Base-by-base conservation (phyloP, 2,113 vertebrate species). In the Ochotona curzoniae region DNA sequence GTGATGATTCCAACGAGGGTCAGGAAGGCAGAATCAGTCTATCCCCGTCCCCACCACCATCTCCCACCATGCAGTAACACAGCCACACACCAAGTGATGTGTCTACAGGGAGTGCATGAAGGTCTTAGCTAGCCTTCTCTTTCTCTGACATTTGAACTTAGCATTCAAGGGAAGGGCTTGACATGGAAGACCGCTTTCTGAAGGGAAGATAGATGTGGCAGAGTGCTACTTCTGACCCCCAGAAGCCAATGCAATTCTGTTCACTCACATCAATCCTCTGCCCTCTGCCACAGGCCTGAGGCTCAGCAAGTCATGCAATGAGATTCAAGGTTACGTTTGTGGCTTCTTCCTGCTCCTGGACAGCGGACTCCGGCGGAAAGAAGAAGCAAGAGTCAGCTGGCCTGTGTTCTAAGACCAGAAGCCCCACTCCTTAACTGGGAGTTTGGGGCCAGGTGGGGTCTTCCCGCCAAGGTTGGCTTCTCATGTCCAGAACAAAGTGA, bases 61-160 rank as follows among this genome's bases (percentile, higher is more conserved):
- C n/a, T n/a, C n/a, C n/a, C n/a, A n/a, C n/a, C 2, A 3, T 9
- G 0, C 60, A 61, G 25, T 25, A 35, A 2, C 79, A 89, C 11
- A 2, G 7, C 26, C 54, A 44, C 8, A 28, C 10, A 2, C 26
- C 3, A 3, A 5, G 8, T 3, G 26, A 60, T n/a, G 23, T 8
- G 47, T 21, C n/a, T 32, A 6, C 11, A 2, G 3, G 20, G 23
- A 49, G 13, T n/a, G 8, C 6, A 0, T 6, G 2, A n/a, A 12
- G 12, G 51, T 57, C n/a, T 60, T 1, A 49, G 8, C n/a, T 1
- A 23, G 2, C 49, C 49, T 20, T 17, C 21, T 18, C 15, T 5
- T 25, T 57, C 54, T 35, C 67, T 75, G 18, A 67, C n/a, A 30
- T 20, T 20, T 44, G 20, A 78, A 12, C 15, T 49, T 60, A 54